phyloP scores from a whole-genome alignment of 2,888 invertebrate species.

The Stomorhina lunata region DNA sequence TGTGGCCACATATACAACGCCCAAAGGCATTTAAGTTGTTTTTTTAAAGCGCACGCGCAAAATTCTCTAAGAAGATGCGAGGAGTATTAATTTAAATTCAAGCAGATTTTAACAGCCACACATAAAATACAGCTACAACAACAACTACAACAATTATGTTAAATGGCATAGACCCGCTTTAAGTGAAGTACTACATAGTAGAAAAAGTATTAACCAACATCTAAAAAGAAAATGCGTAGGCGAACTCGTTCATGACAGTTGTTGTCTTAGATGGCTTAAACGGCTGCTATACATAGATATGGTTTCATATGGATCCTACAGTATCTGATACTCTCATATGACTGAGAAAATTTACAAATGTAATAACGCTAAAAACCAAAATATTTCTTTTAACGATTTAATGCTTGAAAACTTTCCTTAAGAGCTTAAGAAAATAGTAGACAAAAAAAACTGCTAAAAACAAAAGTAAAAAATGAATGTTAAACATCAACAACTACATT shows the following conservation, averaged over 20 bases:
- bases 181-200: constrained; percentile 41
- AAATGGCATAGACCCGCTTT: constrained; percentile 61
- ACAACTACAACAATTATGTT: constrained; percentile 51
- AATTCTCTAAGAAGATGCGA: constrained; percentile 64
- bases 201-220: too few species aligned
- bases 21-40: constrained; percentile 57
- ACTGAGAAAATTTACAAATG: constrained; percentile 50
- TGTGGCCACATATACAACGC: constrained; percentile 51
- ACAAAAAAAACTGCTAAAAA: too few species aligned
- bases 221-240: constrained; percentile 65
- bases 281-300: constrained; percentile 1
- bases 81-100: constrained; percentile 78
- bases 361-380: constrained; percentile 51
- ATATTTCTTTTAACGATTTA: not conserved
- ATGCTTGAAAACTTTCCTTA: constrained; percentile 13
- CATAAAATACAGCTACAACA: not conserved
- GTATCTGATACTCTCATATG: not conserved
- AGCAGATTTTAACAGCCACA: constrained; percentile 72
- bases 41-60: constrained; percentile 64
- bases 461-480: constrained; percentile 35
- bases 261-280: constrained; percentile 40
- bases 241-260: constrained; percentile 67
- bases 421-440: not conserved
- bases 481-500: constrained; percentile 36
- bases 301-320: constrained; percentile 8